phyloP scores from a whole-genome alignment of 2,797 vertebrate species.

The Meriones psammophilus region DNA sequence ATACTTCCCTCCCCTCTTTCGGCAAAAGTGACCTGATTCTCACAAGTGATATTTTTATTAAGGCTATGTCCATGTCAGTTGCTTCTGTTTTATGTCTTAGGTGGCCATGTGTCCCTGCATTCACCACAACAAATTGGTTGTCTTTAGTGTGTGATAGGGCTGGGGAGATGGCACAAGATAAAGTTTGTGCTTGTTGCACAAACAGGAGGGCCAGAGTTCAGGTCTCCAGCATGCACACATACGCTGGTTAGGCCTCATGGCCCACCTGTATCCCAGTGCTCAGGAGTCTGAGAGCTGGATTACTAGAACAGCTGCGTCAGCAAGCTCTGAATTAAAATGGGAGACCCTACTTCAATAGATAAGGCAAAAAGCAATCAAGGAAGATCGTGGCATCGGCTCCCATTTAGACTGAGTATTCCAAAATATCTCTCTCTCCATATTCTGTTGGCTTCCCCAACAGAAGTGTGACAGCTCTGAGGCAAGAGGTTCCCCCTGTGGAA shows the following conservation, averaged over 20 bases:
- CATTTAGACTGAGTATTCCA: too few species aligned
- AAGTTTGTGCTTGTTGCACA: neutral
- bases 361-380: neutral
- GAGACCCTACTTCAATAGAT: too few species aligned
- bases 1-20: neutral
- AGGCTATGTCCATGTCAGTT: neutral
- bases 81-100: neutral
- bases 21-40: neutral
- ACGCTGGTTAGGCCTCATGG: too few species aligned
- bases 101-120: neutral
- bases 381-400: neutral
- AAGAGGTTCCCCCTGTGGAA: too few species aligned
- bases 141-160: neutral
- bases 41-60: too few species aligned
- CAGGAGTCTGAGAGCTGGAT: neutral
- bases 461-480: too few species aligned
- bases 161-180: neutral
- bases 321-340: neutral
- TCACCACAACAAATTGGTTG: neutral
- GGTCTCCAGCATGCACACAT: neutral
- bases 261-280: neutral
- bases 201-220: neutral
- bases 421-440: too few species aligned
- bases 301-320: neutral
- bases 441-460: too few species aligned